Conservation (phyloP, 1,140 invertebrate genomes). For the Venustaconcha ellipsiformis region DNA sequence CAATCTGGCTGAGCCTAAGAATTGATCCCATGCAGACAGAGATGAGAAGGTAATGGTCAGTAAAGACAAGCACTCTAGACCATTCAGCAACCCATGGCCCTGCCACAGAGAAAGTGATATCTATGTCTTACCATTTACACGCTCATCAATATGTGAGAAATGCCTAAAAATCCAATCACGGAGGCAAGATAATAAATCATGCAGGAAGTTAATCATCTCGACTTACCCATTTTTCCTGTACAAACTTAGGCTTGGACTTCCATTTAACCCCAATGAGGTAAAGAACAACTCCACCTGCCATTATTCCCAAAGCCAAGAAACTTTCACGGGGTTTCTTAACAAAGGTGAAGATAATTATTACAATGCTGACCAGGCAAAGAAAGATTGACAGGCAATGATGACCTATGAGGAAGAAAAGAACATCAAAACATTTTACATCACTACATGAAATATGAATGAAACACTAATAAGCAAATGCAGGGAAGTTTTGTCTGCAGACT, state of each 20-base stretch:
- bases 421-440: too few species aligned
- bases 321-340: constrained; percentile 84
- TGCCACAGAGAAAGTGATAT: too few species aligned
- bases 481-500: too few species aligned
- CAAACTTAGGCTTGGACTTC: constrained; percentile 76
- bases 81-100: too few species aligned
- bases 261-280: constrained; percentile 69
- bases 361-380: constrained; percentile 54
- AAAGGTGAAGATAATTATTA: constrained; percentile 56
- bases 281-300: constrained; percentile 71
- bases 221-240: constrained; percentile 82
- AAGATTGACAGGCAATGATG: constrained; percentile 55
- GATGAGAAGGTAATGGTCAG: too few species aligned
- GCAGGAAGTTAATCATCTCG: constrained; percentile 72
- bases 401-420: constrained; percentile 36
- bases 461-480: too few species aligned
- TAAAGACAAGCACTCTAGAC: too few species aligned
- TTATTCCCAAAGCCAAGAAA: constrained; percentile 79
- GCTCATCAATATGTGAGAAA: neutral
- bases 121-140: too few species aligned
- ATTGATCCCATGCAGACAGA: too few species aligned
- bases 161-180: neutral
- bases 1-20: too few species aligned
- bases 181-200: too few species aligned
- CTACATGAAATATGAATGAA: too few species aligned